Percentiles rank a stretch among this genome's conserved stretches.
Evolutionary conservation across 1,140 invertebrate genomes (phyloP).

Genomic region (Cydia splendana): DNA sequence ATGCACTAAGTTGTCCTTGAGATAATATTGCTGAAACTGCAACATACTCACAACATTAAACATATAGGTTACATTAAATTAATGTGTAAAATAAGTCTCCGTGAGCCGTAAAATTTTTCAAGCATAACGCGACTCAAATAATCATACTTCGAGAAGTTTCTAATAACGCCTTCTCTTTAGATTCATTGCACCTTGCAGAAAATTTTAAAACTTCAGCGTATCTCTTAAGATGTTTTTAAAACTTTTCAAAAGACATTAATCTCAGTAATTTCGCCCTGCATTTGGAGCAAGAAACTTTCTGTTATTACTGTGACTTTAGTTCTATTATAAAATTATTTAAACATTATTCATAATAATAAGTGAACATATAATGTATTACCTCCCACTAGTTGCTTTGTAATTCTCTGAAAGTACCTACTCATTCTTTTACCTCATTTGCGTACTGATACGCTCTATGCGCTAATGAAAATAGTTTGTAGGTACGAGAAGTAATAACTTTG

Average conservation of each 20-base stretch:
- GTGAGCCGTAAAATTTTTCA: conserved; percentile 17
- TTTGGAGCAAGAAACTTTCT: conserved; percentile 47
- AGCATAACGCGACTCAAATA: conserved; percentile 43
- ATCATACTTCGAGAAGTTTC: conserved; percentile 55
- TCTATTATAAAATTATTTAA: no score
- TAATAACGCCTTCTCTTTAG: conserved; percentile 60
- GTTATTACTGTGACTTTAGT: conserved; percentile 3
- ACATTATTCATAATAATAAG: no score
- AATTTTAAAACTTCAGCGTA: conserved; percentile 53
- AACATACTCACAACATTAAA: no score
- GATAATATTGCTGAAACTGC: no score
- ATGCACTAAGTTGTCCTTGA: no score
- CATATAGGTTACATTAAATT: not conserved
- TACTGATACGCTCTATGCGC: not conserved
- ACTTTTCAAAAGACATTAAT: conserved; percentile 64
- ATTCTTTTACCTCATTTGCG: conserved; percentile 18
- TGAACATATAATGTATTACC: no score
- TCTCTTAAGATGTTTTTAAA: conserved; percentile 56
- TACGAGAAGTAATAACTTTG: conserved; percentile 5
- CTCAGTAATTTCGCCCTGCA: conserved; percentile 49
- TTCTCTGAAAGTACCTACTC: not conserved
- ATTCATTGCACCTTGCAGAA: conserved; percentile 66
- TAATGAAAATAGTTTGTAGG: conserved; percentile 1
- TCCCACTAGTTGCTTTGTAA: no score
- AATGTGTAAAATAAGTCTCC: not conserved